Conservation (phyloP, 2,888 invertebrate genomes). For the Darwinula stevensoni region DNA sequence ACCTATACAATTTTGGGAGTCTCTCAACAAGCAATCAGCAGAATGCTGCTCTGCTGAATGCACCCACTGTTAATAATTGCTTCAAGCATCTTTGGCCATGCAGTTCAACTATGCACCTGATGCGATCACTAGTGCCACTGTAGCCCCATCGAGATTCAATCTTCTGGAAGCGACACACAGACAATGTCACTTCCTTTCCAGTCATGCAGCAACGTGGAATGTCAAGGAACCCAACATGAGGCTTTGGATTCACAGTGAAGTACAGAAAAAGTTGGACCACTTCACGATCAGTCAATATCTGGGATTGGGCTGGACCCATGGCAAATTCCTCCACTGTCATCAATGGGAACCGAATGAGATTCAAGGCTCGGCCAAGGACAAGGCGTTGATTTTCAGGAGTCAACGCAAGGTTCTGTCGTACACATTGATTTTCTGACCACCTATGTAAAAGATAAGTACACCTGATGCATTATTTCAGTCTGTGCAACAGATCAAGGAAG, state of each 20-base stretch:
- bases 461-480: no score
- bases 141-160: conserved; percentile 57
- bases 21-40: no score
- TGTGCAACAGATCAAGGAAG: no score
- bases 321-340: conserved; percentile 68
- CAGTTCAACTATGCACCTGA: conserved; percentile 21
- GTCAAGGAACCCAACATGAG: conserved; percentile 34
- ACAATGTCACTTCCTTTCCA: conserved; percentile 35
- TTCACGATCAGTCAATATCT: conserved; percentile 40
- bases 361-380: conserved; percentile 35
- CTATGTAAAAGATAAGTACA: conserved; percentile 14
- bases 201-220: conserved; percentile 43
- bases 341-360: conserved; percentile 43
- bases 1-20: no score
- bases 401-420: conserved; percentile 28
- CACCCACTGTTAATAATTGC: no score
- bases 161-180: conserved; percentile 36
- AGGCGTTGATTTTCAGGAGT: conserved; percentile 34
- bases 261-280: conserved; percentile 38
- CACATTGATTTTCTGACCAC: conserved; percentile 44
- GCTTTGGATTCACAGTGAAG: conserved; percentile 42
- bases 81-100: no score
- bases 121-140: conserved; percentile 47
- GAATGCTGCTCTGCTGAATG: no score
- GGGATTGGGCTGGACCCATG: conserved; percentile 38